Base-by-base conservation (phyloP, 1,140 invertebrate species). In the Apis laboriosa region DNA sequence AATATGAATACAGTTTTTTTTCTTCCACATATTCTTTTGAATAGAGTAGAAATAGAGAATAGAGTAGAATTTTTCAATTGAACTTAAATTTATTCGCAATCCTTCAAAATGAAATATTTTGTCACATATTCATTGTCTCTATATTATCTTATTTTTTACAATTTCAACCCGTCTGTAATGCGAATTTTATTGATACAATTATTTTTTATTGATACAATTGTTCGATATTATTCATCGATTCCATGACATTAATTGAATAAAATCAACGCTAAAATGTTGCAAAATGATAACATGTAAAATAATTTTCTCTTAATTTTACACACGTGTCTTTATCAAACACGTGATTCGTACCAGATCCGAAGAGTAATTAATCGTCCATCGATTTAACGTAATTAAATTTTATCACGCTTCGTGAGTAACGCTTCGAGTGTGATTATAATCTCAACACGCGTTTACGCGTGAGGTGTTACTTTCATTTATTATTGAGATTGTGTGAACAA, bases 371-470 rank as follows among this genome's bases (percentile, higher is more conserved):
- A 51, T 28, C 9, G 21, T 43, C 34, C 11, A 70, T 78, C 34
- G 51, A 70, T 70, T 49, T 67, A 55, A 67, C 28, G 61, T 53
- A 34, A 77, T 77, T 77, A 34, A 64, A 49, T 24, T 28, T 51
- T 12, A 19, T 55, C 8, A 11, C 8, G 13, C 51, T 43, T 43
- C 34, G 34, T 43, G n/a, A 55, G 24, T 49, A 55, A 55, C 9
- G 24, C 0, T 15, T 72, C 13, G 34, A 70, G 67, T 15, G 13
- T 24, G 67, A 51, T 53, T n/a, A 70, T 15, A 51, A 70, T 70
- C 13, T 21, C 19, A 53, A 34, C 34, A 13, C 9, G 11, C 67
- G 13, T 17, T 53, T 49, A 15, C 7, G 8, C 49, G 13, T 70
- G 7, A 4, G n/a, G 7, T 68, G 12, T 51, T 51, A 68, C 12